Evolutionary conservation across 2,888 invertebrate genomes (phyloP), one percentile per base, ranked within the genome.

Genomic region (Lumbricus terrestris): DNA sequence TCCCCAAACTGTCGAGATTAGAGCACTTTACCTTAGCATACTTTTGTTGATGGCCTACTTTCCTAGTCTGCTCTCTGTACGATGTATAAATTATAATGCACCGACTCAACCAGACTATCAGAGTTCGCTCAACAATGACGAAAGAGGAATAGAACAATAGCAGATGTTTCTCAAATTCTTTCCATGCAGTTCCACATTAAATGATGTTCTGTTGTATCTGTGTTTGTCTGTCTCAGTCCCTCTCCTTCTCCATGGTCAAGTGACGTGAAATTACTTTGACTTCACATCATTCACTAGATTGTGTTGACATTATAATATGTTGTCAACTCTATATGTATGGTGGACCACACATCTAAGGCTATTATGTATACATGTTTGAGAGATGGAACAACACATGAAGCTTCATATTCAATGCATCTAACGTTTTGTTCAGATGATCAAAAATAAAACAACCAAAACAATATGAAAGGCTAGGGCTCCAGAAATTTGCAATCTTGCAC

Each of bases 131-230:
- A 6, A 69, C n/a, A 4, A 11, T 0, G 69, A 8, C 69, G 29
- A 69, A 69, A 69, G n/a, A 69, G 29, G 29, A 69, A 11, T 69
- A 69, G 69, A 8, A 69, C 69, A 69, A 29, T 16, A 69, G 29
- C n/a, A 29, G 69, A n/a, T n/a, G 69, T 69, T 29, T 11, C 69
- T 69, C 6, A 69, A 69, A n/a, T 69, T n/a, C n/a, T 69, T n/a
- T 69, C 69, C 69, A 69, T 69, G n/a, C 29, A 69, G 69, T 16
- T 69, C 69, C 69, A 69, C n/a, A 69, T 11, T 29, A n/a, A n/a
- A n/a, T 69, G 69, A 69, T 69, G 69, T 69, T 69, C 69, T n/a
- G 69, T n/a, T 69, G 69, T 69, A n/a, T n/a, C n/a, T n/a, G n/a
- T 69, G 23, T 42, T 16, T 42, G 42, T 16, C 42, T 42, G 40